phyloP scores from a whole-genome alignment of 1,140 invertebrate species.

The Wasmannia auropunctata region DNA sequence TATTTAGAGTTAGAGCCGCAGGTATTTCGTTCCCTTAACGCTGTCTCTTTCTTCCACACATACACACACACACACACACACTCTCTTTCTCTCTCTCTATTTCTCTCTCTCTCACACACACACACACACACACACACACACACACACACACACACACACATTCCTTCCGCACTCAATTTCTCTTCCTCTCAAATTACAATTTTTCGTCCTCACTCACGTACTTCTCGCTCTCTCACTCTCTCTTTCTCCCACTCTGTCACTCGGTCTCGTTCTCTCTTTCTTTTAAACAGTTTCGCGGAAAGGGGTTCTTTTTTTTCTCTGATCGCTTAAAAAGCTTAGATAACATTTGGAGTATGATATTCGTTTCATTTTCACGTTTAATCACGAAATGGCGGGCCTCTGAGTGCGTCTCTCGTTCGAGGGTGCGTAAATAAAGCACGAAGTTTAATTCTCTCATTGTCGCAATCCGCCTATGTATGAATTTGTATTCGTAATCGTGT shows the following conservation, averaged over 20 bases:
- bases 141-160: too few relatives aligned
- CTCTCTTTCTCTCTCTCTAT: neutral
- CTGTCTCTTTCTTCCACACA: slow-evolving; percentile 22
- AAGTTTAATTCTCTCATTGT: neutral
- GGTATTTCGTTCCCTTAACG: slow-evolving; percentile 75
- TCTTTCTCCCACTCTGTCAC: slow-evolving; percentile 34
- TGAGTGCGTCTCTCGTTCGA: slow-evolving; percentile 60
- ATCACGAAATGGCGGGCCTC: slow-evolving; percentile 59
- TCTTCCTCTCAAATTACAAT: slow-evolving; percentile 14
- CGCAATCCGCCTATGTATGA: neutral
- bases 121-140: slow-evolving; percentile 3
- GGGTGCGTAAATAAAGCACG: neutral
- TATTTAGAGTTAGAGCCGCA: slow-evolving; percentile 81
- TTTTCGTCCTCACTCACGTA: slow-evolving; percentile 34
- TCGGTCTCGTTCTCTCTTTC: slow-evolving; percentile 54
- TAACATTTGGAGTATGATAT: slow-evolving; percentile 64
- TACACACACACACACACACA: neutral
- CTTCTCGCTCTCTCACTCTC: neutral
- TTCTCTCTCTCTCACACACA: slow-evolving; percentile 5
- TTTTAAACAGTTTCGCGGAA: slow-evolving; percentile 62
- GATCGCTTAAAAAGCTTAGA: slow-evolving; percentile 68
- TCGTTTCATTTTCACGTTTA: slow-evolving; percentile 58
- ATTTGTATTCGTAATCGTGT: neutral
- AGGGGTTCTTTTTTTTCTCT: slow-evolving; percentile 44
- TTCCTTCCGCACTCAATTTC: neutral